Percentiles rank a stretch among this genome's conserved stretches.
Conservation (phyloP, 2,888 invertebrate genomes). For the Oithona nana region DNA sequence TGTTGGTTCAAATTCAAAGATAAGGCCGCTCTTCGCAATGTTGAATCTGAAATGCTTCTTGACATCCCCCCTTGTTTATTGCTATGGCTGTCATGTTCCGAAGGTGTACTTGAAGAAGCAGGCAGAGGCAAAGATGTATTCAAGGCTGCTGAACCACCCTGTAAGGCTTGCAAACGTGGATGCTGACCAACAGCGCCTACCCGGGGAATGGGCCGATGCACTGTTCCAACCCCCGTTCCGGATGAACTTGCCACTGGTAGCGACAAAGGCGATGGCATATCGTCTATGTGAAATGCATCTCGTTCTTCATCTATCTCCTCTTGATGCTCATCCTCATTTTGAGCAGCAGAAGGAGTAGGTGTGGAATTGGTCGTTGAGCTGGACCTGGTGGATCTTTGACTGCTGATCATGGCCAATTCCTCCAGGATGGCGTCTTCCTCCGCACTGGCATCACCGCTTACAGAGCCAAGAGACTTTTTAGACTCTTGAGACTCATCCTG, state of each 20-base stretch:
- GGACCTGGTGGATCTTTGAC: neutral
- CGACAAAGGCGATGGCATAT: neutral
- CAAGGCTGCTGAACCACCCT: slow-evolving; percentile 2
- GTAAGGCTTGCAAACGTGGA: neutral
- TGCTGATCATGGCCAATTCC: neutral
- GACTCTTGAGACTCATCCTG: neutral
- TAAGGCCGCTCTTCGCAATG: slow-evolving; percentile 26
- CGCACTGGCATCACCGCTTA: slow-evolving; percentile 1
- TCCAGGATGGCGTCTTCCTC: slow-evolving; percentile 2
- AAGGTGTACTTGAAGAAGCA: too few relatives aligned
- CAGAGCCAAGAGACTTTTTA: too few relatives aligned
- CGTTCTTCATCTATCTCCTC: neutral
- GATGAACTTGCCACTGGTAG: too few relatives aligned
- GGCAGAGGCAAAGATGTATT: too few relatives aligned
- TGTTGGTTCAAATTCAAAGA: slow-evolving; percentile 25
- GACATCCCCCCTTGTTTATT: neutral
- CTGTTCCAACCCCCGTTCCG: neutral
- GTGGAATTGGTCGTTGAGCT: too few relatives aligned
- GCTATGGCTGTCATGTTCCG: too few relatives aligned
- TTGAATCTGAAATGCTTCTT: slow-evolving; percentile 27
- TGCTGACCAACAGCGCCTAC: neutral
- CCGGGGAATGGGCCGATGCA: neutral
- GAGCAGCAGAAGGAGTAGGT: neutral
- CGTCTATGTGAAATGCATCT: neutral
- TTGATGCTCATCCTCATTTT: neutral